A percentile compares a stretch with the other conserved stretches of the same genome.
Conservation (phyloP, 92 coral and sea anemone genomes). For the Muricea muricata region DNA sequence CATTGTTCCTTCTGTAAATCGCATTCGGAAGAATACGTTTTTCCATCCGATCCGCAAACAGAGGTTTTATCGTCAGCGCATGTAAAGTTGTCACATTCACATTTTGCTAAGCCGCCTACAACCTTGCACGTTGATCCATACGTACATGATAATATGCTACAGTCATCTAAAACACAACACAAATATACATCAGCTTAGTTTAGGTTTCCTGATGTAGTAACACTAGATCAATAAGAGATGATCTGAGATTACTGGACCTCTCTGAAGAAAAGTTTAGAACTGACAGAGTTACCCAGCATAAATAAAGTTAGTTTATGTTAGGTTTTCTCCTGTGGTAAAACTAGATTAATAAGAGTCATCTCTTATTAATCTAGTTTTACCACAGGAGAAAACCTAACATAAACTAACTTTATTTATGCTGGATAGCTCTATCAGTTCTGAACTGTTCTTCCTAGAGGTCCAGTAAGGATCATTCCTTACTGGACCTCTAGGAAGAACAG, state of each 20-base stretch:
- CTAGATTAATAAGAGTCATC: too few relatives aligned
- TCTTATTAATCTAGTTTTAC: too few relatives aligned
- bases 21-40: neutral
- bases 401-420: too few relatives aligned
- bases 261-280: too few relatives aligned
- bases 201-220: too few relatives aligned
- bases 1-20: neutral
- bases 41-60: neutral
- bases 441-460: too few relatives aligned
- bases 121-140: neutral
- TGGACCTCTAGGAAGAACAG: too few relatives aligned
- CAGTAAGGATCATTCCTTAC: too few relatives aligned
- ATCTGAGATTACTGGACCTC: neutral
- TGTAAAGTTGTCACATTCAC: neutral
- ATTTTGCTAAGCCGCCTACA: neutral
- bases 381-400: too few relatives aligned
- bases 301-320: too few relatives aligned
- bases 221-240: neutral
- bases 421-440: too few relatives aligned
- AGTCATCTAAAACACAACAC: neutral
- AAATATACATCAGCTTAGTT: neutral
- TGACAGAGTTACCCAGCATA: neutral
- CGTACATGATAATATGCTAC: neutral
- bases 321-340: too few relatives aligned
- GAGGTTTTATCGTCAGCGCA: neutral